Percentiles rank a stretch among this genome's conserved stretches.
Evolutionary conservation across 2,113 vertebrate genomes (phyloP).

Genomic region (Peromyscus maniculatus): DNA sequence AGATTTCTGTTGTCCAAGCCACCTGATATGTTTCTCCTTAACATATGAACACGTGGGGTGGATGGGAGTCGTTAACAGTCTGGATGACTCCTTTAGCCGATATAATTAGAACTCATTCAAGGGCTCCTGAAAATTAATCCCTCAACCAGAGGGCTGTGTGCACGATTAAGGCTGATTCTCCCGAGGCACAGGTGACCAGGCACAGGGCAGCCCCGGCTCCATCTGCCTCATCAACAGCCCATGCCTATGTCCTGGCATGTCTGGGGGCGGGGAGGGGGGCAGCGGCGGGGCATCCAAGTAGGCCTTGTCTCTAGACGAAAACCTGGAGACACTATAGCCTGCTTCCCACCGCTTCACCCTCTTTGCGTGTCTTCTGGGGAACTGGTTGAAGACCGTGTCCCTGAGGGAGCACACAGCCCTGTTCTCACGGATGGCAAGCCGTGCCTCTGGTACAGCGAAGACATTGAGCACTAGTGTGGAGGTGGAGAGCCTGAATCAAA

Average conservation of each 20-base stretch:
- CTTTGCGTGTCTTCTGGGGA: neutral
- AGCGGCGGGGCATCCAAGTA: neutral
- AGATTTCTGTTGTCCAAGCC: neutral
- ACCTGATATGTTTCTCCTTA: neutral
- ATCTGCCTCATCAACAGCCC: neutral
- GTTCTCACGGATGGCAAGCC: neutral
- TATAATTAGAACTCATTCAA: constrained; percentile 22
- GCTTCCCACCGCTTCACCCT: neutral
- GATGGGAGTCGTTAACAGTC: neutral
- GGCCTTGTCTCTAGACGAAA: neutral
- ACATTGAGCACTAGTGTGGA: neutral
- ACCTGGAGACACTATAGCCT: neutral
- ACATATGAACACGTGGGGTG: neutral
- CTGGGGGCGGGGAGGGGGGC: too few relatives aligned
- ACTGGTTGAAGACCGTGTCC: neutral
- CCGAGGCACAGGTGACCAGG: neutral
- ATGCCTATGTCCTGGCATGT: neutral
- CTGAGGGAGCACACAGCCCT: neutral
- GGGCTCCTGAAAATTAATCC: constrained; percentile 24
- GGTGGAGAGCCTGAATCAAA: neutral
- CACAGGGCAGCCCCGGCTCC: neutral
- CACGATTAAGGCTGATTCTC: neutral
- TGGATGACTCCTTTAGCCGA: neutral
- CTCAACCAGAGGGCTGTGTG: neutral
- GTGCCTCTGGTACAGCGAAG: neutral